Base-by-base conservation (phyloP, 2,797 vertebrate species). In the Lepus oiostolus region DNA sequence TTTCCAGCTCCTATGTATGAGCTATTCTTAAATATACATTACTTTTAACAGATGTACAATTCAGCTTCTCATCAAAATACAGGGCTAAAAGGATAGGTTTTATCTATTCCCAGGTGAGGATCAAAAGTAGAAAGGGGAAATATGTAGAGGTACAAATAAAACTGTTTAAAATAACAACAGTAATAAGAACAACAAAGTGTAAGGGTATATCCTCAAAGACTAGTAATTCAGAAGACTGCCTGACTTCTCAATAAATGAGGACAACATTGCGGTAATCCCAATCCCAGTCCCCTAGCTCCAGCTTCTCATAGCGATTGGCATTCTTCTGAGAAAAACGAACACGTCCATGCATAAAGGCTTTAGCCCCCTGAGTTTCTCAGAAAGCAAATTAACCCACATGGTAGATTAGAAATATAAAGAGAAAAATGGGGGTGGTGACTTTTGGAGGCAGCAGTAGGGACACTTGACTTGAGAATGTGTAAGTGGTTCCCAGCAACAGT, bases 301-400 rank as follows among this genome's bases (percentile, higher is more conserved):
- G 42, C n/a, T 83, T 96, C 87, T 94, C 68, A 77, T 4, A 80
- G 70, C 28, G 65, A 79, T 77, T 77, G 81, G 2, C 30, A 85
- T 96, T 93, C 92, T 94, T 85, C 65, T 94, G 92, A 95, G 84
- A 93, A 97, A 96, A 96, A 88, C 82, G 95, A 95, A 95, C 86
- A 96, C 14, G 38, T 5, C 26, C 60, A 52, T n/a, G 28, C 1
- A 76, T 54, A 75, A 96, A 84, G 58, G 17, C 74, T 62, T 96
- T 85, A 74, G 74, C 35, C 58, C 58, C 68, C 94, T 84, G 83
- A 90, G 80, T 24, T 79, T 95, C 26, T 17, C 35, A 91, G 74
- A 91, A 85, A 94, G 54, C 10, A 95, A 95, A 96, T 94, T 93
- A 97, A 96, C 96, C 76, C 84, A 80, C 76, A 85, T 67, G n/a